Evolutionary conservation across 2,888 invertebrate genomes (phyloP).

Genomic region (Spatulosminthurus flaviceps): DNA sequence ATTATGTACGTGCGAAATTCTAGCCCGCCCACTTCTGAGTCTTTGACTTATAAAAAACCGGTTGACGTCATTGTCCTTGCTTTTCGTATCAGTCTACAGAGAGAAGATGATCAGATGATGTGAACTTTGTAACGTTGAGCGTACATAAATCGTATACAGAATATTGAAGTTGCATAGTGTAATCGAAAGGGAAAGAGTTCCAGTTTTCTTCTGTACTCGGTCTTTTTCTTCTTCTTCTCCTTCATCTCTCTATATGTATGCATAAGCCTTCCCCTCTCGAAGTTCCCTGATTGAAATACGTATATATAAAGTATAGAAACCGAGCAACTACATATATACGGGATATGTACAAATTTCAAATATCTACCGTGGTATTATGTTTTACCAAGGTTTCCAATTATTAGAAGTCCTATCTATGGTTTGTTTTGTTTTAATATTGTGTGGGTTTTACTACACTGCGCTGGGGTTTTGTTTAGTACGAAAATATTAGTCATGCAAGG

Average conservation of each 20-base stretch:
- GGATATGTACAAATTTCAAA: too few species aligned
- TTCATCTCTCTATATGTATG: neutral
- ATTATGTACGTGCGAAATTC: conserved; percentile 27
- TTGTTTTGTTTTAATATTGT: conserved; percentile 10
- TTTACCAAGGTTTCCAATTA: conserved; percentile 18
- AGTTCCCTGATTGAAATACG: too few species aligned
- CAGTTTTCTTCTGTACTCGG: neutral
- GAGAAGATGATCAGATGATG: conserved; percentile 13
- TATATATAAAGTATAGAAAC: too few species aligned
- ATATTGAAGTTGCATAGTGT: neutral
- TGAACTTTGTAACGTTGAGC: neutral
- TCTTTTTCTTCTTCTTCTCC: neutral
- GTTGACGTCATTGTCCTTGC: conserved; percentile 58
- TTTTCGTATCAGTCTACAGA: neutral
- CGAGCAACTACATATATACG: too few species aligned
- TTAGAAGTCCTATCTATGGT: neutral
- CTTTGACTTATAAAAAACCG: conserved; percentile 46
- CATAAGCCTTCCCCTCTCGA: too few species aligned
- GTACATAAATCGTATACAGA: neutral
- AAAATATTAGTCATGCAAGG: neutral
- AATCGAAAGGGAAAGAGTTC: conserved; percentile 29
- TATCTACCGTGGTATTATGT: neutral
- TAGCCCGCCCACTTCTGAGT: conserved; percentile 53
- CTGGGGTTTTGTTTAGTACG: conserved; percentile 1
- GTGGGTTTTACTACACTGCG: neutral